Base-by-base conservation (phyloP, 2,113 vertebrate genomes). In the Riparia riparia region DNA sequence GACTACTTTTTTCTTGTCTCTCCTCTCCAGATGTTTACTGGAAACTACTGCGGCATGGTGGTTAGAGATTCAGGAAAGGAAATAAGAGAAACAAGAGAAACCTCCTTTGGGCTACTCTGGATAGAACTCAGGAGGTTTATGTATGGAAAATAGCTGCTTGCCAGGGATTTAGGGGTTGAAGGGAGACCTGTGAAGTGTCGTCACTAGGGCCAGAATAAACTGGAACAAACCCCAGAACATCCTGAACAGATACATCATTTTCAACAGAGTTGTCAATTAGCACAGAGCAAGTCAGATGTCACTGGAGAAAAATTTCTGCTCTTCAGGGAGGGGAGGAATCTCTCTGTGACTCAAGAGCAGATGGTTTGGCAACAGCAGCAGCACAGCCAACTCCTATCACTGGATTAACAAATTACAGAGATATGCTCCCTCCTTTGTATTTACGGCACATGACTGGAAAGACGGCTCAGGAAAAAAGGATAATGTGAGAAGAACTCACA, bases 361-460 rank as follows among this genome's bases (percentile, higher is more conserved):
- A 41, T 56, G 82, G 60, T 51, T 96, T 93, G 90, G 92, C 88
- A 61, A 17, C 58, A 64, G 63, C 68, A 54, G 74, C 82, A 70
- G 58, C 71, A 73, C 74, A 58, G 76, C 42, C 71, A 41, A 10
- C 68, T 86, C 72, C 82, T 92, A 34, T 66, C 56, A 20, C 47
- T 61, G 80, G 70, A 56, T 92, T 78, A 92, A 82, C 60, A 81
- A 89, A 92, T 68, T 86, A 78, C 80, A 73, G n/a, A 93, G 93
- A 83, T 51, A 74, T 65, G 72, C 51, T 83, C 68, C 64, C 19
- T 57, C 7, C 90, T 94, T 70, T 89, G 41, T 89, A 61, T 93
- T 84, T 96, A 57, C 77, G 86, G 90, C 85, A 92, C 79, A 78
- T 66, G 82, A 90, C 76, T 84, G 76, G 79, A 86, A 92, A 92